Percentiles rank a stretch among this genome's conserved stretches.
Conservation (phyloP, 1,140 invertebrate species). For the Latrodectus geometricus region DNA sequence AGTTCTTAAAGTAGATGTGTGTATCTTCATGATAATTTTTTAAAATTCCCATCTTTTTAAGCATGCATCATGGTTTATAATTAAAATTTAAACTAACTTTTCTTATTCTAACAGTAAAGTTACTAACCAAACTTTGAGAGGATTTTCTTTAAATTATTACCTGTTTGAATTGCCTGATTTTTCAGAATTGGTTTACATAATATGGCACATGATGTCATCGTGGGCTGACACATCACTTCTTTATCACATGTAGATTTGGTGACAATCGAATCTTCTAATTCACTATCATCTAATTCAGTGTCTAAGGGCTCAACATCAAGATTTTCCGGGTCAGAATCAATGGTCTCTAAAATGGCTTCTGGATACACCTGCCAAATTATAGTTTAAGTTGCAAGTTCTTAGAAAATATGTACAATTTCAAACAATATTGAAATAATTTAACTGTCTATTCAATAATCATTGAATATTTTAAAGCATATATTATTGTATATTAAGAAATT, state of each 20-base stretch:
- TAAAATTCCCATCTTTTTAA: background rate
- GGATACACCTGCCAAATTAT: constrained; percentile 31
- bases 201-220: constrained; percentile 51
- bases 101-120: background rate
- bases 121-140: background rate
- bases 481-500: no score
- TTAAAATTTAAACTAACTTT: no score
- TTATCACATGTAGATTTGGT: constrained; percentile 45
- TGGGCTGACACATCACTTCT: constrained; percentile 49
- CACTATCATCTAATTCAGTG: background rate
- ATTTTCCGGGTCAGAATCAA: constrained; percentile 51
- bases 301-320: constrained; percentile 9
- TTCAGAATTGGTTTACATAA: constrained; percentile 58
- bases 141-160: background rate
- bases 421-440: no score
- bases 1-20: no score
- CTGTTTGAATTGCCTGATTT: constrained; percentile 55
- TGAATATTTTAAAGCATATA: no score
- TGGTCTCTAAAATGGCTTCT: constrained; percentile 44
- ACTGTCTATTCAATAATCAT: no score
- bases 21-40: no score
- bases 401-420: no score
- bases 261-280: background rate
- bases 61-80: no score
- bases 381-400: no score